These are phyloP conservation scores for Galerucella pusilla DNA, from an alignment of 2,888 invertebrate species.

Conservation along the genomic window DNA sequence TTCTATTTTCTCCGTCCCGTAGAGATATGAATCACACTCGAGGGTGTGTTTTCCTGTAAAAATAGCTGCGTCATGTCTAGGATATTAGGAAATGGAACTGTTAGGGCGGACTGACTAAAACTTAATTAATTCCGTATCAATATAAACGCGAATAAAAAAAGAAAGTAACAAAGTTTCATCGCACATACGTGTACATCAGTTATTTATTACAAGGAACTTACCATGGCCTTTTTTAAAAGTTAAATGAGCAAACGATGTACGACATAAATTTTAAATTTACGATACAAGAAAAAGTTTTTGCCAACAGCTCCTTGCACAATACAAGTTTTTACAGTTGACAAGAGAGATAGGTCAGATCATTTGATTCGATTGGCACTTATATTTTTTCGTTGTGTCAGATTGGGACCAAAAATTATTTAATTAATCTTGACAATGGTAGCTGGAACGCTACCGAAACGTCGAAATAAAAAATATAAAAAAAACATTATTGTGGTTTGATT, in stretches of 20 bases:
- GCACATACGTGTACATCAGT: not conserved
- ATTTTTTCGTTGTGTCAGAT: too few relatives aligned
- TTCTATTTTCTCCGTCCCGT: not conserved
- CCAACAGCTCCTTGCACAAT: not conserved
- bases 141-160: too few relatives aligned
- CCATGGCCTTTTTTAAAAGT: not conserved
- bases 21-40: not conserved
- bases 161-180: not conserved
- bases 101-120: slow-evolving; percentile 3
- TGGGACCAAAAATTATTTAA: too few relatives aligned
- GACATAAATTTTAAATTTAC: slow-evolving; percentile 12
- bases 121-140: too few relatives aligned
- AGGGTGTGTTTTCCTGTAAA: not conserved
- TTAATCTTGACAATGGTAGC: too few relatives aligned
- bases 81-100: not conserved
- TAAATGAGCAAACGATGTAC: not conserved
- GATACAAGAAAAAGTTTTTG: slow-evolving; percentile 2
- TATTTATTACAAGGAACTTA: too few relatives aligned
- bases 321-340: not conserved
- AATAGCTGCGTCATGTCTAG: not conserved
- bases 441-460: too few relatives aligned
- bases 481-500: too few relatives aligned
- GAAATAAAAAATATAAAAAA: too few relatives aligned
- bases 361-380: too few relatives aligned
- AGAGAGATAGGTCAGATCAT: not conserved